Base-by-base conservation (phyloP, 2,888 invertebrate genomes). In the Lacanobia wlatinum region DNA sequence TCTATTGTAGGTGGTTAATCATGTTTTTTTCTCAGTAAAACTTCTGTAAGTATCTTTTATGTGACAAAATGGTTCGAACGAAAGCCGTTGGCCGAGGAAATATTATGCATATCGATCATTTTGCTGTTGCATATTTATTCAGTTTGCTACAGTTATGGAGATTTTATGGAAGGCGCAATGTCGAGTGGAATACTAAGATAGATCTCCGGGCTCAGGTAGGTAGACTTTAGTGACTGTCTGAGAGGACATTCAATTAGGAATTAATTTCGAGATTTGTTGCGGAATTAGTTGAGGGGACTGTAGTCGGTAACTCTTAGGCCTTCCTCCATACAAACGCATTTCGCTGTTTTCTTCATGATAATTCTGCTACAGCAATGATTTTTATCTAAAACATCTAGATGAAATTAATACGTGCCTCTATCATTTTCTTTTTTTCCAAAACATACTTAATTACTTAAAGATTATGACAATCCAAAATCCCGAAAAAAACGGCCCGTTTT, bases 31-130 rank as follows among this genome's bases (percentile, higher is more conserved):
- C 14, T 18, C 0, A 14, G n/a, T 52, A 8, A 16, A 23, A 23
- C 71, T 80, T 77, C 82, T 81, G 68, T 3, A 14, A 8, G 0
- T 59, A 34, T 2, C n/a, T 59, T 4, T 40, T 10, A 12, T 0
- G 46, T 55, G 62, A 38, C 59, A 69, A 28, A 73, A 69, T 38
- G 68, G 64, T 82, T 62, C 43, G 28, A 71, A 69, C 65, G 78
- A 73, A 82, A 80, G 82, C 73, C 65, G 67, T 65, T 78, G 78
- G 68, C 68, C 78, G 71, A 38, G 50, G 55, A 65, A 78, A 78
- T 68, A 84, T 82, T 80, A 84, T 83, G 73, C 62, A 72, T 68
- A 82, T 84, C 83, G 61, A 83, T 84, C 84, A 83, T 84, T 84
- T 82, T 77, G 73, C 77, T 82, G 76, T 82, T 84, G 80, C 68